Evolutionary conservation across 1,140 invertebrate species (phyloP).

Genomic region (Nomia melanderi): DNA sequence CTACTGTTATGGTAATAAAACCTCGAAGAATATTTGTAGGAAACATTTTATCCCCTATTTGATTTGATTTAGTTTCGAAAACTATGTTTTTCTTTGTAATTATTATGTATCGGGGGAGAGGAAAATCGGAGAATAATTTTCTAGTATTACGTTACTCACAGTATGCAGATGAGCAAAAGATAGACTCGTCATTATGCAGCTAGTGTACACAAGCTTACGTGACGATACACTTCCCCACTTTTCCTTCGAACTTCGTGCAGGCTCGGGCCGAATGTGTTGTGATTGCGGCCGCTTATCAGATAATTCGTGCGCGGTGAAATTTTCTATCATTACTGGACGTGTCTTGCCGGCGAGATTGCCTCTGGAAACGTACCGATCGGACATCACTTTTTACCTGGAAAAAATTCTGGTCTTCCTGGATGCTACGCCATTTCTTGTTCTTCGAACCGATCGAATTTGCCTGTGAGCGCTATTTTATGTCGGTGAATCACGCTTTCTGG

Average conservation of each 20-base stretch:
- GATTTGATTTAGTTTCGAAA: too few species aligned
- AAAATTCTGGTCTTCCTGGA: slow-evolving; percentile 23
- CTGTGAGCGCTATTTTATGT: too few species aligned
- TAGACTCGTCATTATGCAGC: background rate
- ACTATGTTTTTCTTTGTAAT: too few species aligned
- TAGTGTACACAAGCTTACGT: slow-evolving; percentile 21
- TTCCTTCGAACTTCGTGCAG: slow-evolving; percentile 15
- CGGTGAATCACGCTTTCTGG: too few species aligned
- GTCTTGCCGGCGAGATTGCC: slow-evolving; percentile 9
- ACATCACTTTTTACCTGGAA: slow-evolving; percentile 32
- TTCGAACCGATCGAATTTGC: background rate
- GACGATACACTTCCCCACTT: slow-evolving; percentile 27
- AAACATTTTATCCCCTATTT: too few species aligned
- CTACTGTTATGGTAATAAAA: too few species aligned
- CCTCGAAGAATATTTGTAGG: too few species aligned
- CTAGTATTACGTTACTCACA: background rate
- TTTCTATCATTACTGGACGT: slow-evolving; percentile 39
- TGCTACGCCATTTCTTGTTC: slow-evolving; percentile 2
- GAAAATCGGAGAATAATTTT: too few species aligned
- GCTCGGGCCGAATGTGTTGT: slow-evolving; percentile 13
- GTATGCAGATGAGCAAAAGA: background rate
- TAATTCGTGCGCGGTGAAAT: slow-evolving; percentile 40
- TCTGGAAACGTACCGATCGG: slow-evolving; percentile 2
- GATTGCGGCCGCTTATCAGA: slow-evolving; percentile 45
- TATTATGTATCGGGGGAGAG: too few species aligned